Evolutionary conservation across 1,140 invertebrate genomes (phyloP).

Genomic region (Drosophila bifasciata): DNA sequence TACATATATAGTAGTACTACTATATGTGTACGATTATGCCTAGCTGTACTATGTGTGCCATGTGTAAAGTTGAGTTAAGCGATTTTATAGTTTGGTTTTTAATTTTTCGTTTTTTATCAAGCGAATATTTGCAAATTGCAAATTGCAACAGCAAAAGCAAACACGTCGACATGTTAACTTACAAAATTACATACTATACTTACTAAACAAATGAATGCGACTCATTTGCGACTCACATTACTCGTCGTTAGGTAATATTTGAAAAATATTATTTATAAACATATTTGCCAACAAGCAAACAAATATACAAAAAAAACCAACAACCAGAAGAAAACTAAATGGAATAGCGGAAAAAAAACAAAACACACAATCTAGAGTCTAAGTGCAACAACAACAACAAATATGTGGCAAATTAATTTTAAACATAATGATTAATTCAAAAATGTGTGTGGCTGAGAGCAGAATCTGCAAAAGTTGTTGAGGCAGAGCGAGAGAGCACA

Average conservation of each 20-base stretch:
- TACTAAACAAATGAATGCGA: conserved; percentile 62
- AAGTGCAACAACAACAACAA: conserved; percentile 38
- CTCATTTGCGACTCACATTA: conserved; percentile 64
- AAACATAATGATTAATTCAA: conserved; percentile 44
- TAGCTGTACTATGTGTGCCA: conserved; percentile 50
- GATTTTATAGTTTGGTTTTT: conserved; percentile 41
- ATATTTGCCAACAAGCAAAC: conserved; percentile 40
- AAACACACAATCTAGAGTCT: conserved; percentile 48
- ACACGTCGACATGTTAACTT: conserved; percentile 82
- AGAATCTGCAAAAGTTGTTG: too few species aligned
- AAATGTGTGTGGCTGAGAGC: conserved; percentile 16
- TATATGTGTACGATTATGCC: conserved; percentile 16
- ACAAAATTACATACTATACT: conserved; percentile 64
- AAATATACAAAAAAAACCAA: conserved; percentile 8
- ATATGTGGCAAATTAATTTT: conserved; percentile 79
- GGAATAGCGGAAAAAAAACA: conserved; percentile 11
- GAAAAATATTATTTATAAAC: conserved; percentile 71
- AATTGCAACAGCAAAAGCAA: conserved; percentile 41
- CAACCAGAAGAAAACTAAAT: neutral
- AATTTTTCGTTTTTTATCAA: conserved; percentile 46
- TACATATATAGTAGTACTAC: conserved; percentile 30
- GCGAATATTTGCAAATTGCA: conserved; percentile 60
- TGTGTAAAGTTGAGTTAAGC: conserved; percentile 68
- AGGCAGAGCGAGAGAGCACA: conserved; percentile 11
- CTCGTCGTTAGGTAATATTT: conserved; percentile 75